Evolutionary conservation across 2,888 invertebrate genomes (phyloP).

Genomic region (Scaptomyza flava): DNA sequence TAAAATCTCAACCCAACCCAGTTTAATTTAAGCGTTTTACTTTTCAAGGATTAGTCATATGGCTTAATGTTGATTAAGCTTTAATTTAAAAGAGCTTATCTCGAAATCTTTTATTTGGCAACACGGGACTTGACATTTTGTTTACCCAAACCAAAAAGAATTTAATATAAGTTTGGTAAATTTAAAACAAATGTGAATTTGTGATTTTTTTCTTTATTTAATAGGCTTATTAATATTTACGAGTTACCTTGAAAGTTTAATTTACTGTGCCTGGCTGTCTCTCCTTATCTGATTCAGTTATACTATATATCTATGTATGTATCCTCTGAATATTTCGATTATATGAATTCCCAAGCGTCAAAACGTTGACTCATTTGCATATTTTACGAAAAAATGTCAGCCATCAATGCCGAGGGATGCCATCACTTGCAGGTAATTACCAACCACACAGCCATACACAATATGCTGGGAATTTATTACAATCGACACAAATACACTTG

Average conservation of each 20-base stretch:
- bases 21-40: not conserved
- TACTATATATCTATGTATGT: slow-evolving; percentile 13
- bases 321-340: slow-evolving; percentile 15
- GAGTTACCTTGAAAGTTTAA: slow-evolving; percentile 69
- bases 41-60: slow-evolving; percentile 9
- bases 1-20: not conserved
- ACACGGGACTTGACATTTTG: slow-evolving; percentile 52
- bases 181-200: slow-evolving; percentile 2
- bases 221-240: slow-evolving; percentile 63
- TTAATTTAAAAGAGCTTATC: slow-evolving; percentile 51
- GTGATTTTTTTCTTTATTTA: slow-evolving; percentile 29
- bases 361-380: slow-evolving; percentile 50
- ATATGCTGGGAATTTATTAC: slow-evolving; percentile 1
- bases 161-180: slow-evolving; percentile 24
- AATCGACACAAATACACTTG: slow-evolving; percentile 9
- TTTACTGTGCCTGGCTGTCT: slow-evolving; percentile 48
- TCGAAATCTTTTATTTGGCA: slow-evolving; percentile 35
- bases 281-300: slow-evolving; percentile 31
- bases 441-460: slow-evolving; percentile 12
- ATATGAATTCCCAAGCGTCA: slow-evolving; percentile 38
- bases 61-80: slow-evolving; percentile 19
- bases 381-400: slow-evolving; percentile 42
- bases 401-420: slow-evolving; percentile 53
- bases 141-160: slow-evolving; percentile 37
- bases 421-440: slow-evolving; percentile 52